A percentile compares a stretch with the other conserved stretches of the same genome.
These are phyloP conservation scores for Dufourea novaeangliae DNA, from an alignment of 1,140 invertebrate species.

Conservation along the genomic window DNA sequence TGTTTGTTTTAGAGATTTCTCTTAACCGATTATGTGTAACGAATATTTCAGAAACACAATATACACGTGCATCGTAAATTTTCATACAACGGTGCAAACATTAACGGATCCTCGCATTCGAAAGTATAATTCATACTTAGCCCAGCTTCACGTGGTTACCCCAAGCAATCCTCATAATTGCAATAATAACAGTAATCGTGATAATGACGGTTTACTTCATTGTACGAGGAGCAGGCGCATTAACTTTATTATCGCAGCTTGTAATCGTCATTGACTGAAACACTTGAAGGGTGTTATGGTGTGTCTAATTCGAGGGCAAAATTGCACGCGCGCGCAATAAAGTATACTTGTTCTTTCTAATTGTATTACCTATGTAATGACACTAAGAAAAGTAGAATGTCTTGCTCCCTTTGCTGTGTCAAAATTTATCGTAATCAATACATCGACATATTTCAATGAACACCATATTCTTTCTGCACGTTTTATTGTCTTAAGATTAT, in stretches of 20 bases:
- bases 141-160: conserved; percentile 5
- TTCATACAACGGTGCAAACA: conserved; percentile 4
- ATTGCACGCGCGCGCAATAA: conserved; percentile 2
- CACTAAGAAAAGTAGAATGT: too few species aligned
- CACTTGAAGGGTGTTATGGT: conserved; percentile 5
- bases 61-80: background rate
- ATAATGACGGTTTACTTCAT: conserved; percentile 63
- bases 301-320: conserved; percentile 26
- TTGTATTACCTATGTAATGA: background rate
- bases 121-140: conserved; percentile 35
- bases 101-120: conserved; percentile 2
- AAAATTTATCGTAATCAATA: too few species aligned
- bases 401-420: too few species aligned
- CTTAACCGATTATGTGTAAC: too few species aligned
- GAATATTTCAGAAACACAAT: too few species aligned
- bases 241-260: conserved; percentile 59
- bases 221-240: conserved; percentile 46
- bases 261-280: conserved; percentile 42
- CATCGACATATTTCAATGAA: too few species aligned
- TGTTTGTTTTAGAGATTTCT: too few species aligned
- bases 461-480: too few species aligned
- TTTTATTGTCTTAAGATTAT: too few species aligned
- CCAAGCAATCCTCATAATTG: conserved; percentile 66
- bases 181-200: conserved; percentile 70
- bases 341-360: too few species aligned